Evolutionary conservation across 35 echinoderm and acorn worm genomes (phyloP).

Genomic region (Hemicentrotus pulcherrimus): DNA sequence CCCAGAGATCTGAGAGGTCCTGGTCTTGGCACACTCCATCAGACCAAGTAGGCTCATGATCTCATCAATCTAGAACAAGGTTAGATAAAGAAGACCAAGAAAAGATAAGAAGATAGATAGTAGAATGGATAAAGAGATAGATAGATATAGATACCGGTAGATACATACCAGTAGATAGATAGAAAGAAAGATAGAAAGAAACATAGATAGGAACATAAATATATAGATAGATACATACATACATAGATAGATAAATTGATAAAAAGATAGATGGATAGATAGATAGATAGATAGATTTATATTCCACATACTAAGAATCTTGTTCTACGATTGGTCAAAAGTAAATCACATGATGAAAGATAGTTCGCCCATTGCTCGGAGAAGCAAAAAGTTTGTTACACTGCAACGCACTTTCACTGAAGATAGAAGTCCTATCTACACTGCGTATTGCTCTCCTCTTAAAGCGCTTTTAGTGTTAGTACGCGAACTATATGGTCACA

Average conservation of each 20-base stretch:
- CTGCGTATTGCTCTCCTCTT: too few relatives aligned
- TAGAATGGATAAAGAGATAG: neutral
- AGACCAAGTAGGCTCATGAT: conserved; percentile 91
- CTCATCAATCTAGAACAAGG: conserved; percentile 78
- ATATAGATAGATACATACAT: neutral
- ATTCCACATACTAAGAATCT: too few relatives aligned
- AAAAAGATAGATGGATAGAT: neutral
- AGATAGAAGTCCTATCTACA: too few relatives aligned
- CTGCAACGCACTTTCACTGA: too few relatives aligned
- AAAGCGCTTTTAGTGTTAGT: too few relatives aligned
- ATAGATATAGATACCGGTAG: neutral
- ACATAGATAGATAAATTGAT: neutral
- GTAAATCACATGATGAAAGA: too few relatives aligned
- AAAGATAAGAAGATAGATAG: neutral
- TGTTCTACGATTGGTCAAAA: too few relatives aligned
- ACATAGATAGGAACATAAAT: neutral
- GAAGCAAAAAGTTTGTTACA: too few relatives aligned
- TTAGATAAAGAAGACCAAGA: neutral
- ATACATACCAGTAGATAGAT: neutral
- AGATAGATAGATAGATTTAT: neutral
- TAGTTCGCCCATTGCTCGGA: too few relatives aligned
- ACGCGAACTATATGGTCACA: too few relatives aligned
- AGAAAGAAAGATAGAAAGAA: neutral
- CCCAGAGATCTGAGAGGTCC: conserved; percentile 80
- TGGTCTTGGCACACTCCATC: conserved; percentile 78